Evolutionary conservation across 2,113 vertebrate species (phyloP).

Genomic region (Lepisosteus oculatus): DNA sequence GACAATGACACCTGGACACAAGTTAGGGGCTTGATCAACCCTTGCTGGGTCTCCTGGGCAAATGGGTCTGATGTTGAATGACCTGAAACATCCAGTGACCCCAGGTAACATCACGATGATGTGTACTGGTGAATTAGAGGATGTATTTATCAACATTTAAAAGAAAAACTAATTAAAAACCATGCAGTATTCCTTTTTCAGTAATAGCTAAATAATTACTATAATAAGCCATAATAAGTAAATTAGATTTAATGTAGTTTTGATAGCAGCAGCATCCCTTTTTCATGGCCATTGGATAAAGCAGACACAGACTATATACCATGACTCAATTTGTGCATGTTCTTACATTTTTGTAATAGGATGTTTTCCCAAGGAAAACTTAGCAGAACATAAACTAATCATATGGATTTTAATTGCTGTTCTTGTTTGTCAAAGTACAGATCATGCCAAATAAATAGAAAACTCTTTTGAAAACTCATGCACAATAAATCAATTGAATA

Average conservation of each 20-base stretch:
- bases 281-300: background rate
- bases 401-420: background rate
- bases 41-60: too few species aligned
- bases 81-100: too few species aligned
- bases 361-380: background rate
- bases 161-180: background rate
- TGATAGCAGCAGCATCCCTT: background rate
- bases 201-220: background rate
- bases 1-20: too few species aligned
- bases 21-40: too few species aligned
- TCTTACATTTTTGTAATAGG: too few species aligned
- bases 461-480: background rate
- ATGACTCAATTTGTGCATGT: background rate
- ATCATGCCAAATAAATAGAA: background rate
- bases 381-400: conserved; percentile 1
- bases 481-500: background rate
- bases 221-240: background rate
- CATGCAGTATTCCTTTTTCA: background rate
- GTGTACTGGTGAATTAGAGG: too few species aligned
- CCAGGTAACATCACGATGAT: too few species aligned
- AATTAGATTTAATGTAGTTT: background rate
- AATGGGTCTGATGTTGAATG: too few species aligned
- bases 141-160: background rate
- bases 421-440: background rate
- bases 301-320: too few species aligned